Percentiles rank a stretch among this genome's conserved stretches.
These are phyloP conservation scores for Prolemur simus DNA, from an alignment of 2,113 vertebrate species.

Conservation along the genomic window DNA sequence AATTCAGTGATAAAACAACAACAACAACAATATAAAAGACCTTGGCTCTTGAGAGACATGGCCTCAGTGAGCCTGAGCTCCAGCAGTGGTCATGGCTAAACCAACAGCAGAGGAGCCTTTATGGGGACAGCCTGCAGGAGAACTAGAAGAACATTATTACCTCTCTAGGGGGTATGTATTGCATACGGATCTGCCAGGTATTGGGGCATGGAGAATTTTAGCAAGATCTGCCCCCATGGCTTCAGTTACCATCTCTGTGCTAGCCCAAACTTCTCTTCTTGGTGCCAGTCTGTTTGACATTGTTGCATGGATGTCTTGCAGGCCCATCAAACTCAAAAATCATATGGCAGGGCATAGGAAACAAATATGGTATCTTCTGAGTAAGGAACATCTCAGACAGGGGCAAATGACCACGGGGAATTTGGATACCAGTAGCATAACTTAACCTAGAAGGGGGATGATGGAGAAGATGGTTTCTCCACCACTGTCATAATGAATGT, in stretches of 20 bases:
- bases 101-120: not conserved
- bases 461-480: not conserved
- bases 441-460: not conserved
- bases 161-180: not conserved
- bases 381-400: not conserved
- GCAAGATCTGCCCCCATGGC: not conserved
- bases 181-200: not conserved
- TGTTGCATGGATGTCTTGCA: not conserved
- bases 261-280: not conserved
- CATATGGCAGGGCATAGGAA: not conserved
- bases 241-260: not conserved
- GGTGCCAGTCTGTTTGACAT: not conserved
- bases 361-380: not conserved
- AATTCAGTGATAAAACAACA: not conserved
- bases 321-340: not conserved
- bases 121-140: not conserved
- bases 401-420: not conserved
- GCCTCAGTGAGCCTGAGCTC: not conserved
- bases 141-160: not conserved
- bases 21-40: not conserved
- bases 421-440: too few relatives aligned
- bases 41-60: not conserved
- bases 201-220: not conserved
- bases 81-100: not conserved
- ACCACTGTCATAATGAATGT: not conserved